A percentile compares a stretch with the other conserved stretches of the same genome.
phyloP scores from a whole-genome alignment of 2,888 invertebrate genomes.

The Pseudococcus jackbeardsleyi region DNA sequence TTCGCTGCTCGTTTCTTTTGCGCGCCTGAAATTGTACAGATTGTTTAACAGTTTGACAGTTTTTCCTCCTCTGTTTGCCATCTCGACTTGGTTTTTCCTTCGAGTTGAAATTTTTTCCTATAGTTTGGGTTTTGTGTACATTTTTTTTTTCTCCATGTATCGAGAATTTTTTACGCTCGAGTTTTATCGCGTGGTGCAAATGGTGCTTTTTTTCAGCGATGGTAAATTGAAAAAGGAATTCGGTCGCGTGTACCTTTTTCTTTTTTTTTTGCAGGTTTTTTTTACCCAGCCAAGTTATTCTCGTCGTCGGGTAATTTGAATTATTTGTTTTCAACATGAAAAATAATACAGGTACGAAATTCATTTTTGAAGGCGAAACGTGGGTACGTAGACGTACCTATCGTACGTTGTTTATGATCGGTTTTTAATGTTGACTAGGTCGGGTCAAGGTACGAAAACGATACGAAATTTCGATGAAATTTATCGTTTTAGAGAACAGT shows the following conservation, averaged over 20 bases:
- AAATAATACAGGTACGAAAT: neutral
- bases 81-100: neutral
- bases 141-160: neutral
- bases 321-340: slow-evolving; percentile 26
- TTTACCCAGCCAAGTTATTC: neutral
- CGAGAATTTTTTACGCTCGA: neutral
- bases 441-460: neutral
- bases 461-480: no score
- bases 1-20: neutral
- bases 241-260: neutral
- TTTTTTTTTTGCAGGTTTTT: no score
- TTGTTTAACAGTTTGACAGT: slow-evolving; percentile 45
- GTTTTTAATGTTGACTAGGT: neutral
- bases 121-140: neutral
- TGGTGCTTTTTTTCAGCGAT: neutral
- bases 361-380: neutral
- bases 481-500: no score
- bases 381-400: no score
- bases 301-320: slow-evolving; percentile 2
- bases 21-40: neutral
- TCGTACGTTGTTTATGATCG: neutral
- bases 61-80: neutral
- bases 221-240: slow-evolving; percentile 3
- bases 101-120: slow-evolving; percentile 11
- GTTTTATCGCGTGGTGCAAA: slow-evolving; percentile 1